A percentile compares a stretch with the other conserved stretches of the same genome.
phyloP scores from a whole-genome alignment of 2,888 invertebrate species.

The Monoplex corrugatus region DNA sequence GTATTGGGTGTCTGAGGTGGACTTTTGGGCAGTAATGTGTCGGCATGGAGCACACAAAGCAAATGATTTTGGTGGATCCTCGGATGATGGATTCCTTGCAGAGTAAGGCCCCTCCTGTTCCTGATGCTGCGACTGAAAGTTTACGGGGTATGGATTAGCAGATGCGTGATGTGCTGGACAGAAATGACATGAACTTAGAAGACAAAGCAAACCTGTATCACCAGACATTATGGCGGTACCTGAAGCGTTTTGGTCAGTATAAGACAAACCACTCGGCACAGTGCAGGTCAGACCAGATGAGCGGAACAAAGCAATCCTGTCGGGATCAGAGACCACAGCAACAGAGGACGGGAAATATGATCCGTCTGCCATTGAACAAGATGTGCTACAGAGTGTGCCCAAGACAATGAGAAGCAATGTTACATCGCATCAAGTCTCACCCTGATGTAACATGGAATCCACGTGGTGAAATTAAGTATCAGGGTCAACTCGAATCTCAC shows the following conservation, averaged over 20 bases:
- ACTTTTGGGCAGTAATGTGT: not conserved
- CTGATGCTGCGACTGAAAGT: not conserved
- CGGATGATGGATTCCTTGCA: not conserved
- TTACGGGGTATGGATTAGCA: constrained; percentile 5
- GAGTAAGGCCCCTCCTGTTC: not conserved
- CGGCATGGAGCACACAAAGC: not conserved
- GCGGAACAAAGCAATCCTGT: too few species aligned
- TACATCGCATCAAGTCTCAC: too few species aligned
- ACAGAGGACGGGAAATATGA: too few species aligned
- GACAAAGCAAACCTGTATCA: not conserved
- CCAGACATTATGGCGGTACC: not conserved
- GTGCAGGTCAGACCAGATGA: constrained; percentile 9
- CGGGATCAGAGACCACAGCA: too few species aligned
- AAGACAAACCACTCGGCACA: not conserved
- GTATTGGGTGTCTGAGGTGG: constrained; percentile 5
- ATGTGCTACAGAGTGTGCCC: too few species aligned
- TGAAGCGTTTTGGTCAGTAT: not conserved
- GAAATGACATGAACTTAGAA: not conserved
- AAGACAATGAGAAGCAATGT: too few species aligned
- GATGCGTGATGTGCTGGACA: not conserved
- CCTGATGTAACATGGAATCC: too few species aligned
- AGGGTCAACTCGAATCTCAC: too few species aligned
- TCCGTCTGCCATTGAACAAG: too few species aligned
- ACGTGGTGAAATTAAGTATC: too few species aligned
- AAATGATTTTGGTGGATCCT: not conserved